These are phyloP conservation scores for Magallana ariakensis DNA, from an alignment of 1,140 invertebrate genomes.

Conservation along the genomic window DNA sequence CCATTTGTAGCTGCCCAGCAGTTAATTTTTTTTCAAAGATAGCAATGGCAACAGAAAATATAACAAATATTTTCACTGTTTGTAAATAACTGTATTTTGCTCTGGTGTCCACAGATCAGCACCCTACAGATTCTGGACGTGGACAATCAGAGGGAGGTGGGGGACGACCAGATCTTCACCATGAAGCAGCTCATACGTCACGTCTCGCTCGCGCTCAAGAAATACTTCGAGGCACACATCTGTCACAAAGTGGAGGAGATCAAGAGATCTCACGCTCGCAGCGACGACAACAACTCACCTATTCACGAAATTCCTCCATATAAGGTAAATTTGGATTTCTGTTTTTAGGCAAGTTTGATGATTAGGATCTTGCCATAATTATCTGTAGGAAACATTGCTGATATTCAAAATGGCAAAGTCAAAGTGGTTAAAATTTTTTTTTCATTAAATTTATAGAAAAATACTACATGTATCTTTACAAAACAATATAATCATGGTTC, in stretches of 20 bases:
- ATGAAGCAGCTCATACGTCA: conserved; percentile 96
- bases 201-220: conserved; percentile 93
- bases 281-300: conserved; percentile 73
- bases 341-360: too few species aligned
- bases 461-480: too few species aligned
- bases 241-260: conserved; percentile 91
- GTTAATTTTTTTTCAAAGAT: too few species aligned
- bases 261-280: conserved; percentile 82
- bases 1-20: too few species aligned
- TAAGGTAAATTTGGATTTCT: conserved; percentile 72
- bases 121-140: conserved; percentile 89
- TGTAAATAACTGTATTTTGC: too few species aligned
- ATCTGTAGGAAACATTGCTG: too few species aligned
- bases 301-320: conserved; percentile 78
- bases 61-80: too few species aligned
- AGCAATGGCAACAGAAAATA: not conserved
- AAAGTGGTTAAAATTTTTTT: too few species aligned
- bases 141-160: conserved; percentile 86
- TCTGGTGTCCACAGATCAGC: conserved; percentile 82
- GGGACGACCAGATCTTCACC: conserved; percentile 94
- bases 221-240: conserved; percentile 95
- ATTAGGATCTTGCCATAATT: too few species aligned
- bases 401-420: too few species aligned
- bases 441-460: too few species aligned
- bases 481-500: too few species aligned